These are phyloP conservation scores for Drosophila erecta DNA, from an alignment of 1,140 invertebrate genomes.

Conservation along the genomic window DNA sequence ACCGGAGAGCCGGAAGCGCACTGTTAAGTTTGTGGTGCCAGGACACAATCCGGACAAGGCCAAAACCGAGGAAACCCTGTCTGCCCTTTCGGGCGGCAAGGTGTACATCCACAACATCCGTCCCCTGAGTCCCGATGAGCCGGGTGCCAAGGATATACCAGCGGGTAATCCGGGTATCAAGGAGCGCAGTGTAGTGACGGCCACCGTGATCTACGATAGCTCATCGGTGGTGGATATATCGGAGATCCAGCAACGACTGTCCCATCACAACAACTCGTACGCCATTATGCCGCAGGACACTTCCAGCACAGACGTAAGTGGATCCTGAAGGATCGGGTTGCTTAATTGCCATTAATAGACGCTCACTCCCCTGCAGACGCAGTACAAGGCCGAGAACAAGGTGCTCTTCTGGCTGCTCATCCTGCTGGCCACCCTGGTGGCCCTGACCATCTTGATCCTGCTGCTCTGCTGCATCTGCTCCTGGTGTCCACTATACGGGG, in stretches of 20 bases:
- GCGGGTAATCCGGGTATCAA: conserved; percentile 56
- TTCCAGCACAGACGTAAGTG: conserved; percentile 72
- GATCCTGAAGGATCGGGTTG: conserved; percentile 1
- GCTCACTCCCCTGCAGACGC: conserved; percentile 86
- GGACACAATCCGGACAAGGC: conserved; percentile 89
- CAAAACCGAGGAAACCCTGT: conserved; percentile 90
- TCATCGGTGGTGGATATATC: conserved; percentile 89
- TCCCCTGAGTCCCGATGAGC: conserved; percentile 86
- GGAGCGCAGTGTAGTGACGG: conserved; percentile 90
- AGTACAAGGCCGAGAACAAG: conserved; percentile 90
- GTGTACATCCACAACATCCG: conserved; percentile 90
- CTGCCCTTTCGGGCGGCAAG: conserved; percentile 90
- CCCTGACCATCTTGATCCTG: conserved; percentile 89
- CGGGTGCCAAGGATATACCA: conserved; percentile 67
- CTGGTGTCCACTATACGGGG: conserved; percentile 92
- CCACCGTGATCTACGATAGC: conserved; percentile 89
- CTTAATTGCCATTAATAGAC: conserved; percentile 52
- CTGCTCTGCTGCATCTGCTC: conserved; percentile 92
- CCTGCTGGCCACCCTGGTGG: conserved; percentile 89
- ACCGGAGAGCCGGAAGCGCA: conserved; percentile 88
- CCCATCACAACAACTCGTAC: conserved; percentile 85
- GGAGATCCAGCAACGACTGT: conserved; percentile 87
- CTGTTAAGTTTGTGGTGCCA: conserved; percentile 91
- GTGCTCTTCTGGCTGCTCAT: conserved; percentile 91
- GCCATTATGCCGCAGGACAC: conserved; percentile 75